Evolutionary conservation across 1,140 invertebrate genomes (phyloP), one percentile per base, ranked within the genome.

Genomic region (Hypothenemus hampei): DNA sequence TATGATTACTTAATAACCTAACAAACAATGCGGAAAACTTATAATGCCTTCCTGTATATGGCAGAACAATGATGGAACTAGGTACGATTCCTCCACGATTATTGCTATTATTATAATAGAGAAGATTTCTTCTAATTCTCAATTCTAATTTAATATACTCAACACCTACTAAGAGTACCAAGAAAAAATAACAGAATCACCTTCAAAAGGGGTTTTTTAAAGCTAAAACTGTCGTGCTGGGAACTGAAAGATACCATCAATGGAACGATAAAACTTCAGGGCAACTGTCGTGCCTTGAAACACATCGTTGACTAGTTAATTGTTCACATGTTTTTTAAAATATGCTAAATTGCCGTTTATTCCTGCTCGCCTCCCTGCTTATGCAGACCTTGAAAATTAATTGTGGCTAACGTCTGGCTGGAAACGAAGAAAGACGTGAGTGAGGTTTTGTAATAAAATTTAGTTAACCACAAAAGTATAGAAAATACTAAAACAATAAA

Each of bases 1-100:
- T 55, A 55, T 55, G 52, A 48, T 55, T 55, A 55, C 52, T 48
- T 55, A 55, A 55, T 55, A 55, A 55, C 23, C 33, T 18, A 48
- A 47, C 35, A 47, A 55, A 55, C 52, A 55, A 55, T 55, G 52
- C 52, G 52, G 52, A 55, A 55, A 55, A 55, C 22, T 54, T 29
- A 40, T 46, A 55, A 46, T 55, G 39, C 20, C 47, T 55, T 55
- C 52, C 52, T 55, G 52, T 36, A 53, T 44, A 44, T 39, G 26
- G 29, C 22, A 45, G 50, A 53, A 53, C 40, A 53, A 53, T 45
- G 45, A 53, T 33, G 20, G 43, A 31, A 19, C 22, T 7, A 37
- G 18, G n/a, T n/a, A n/a, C n/a, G 39, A 23, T 53, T 33, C 50
- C 6, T 29, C 13, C 36, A 13, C 35, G 24, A 39, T 49, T 49